Evolutionary conservation across 2,888 invertebrate genomes (phyloP).

Genomic region (Agrotis exclamationis): DNA sequence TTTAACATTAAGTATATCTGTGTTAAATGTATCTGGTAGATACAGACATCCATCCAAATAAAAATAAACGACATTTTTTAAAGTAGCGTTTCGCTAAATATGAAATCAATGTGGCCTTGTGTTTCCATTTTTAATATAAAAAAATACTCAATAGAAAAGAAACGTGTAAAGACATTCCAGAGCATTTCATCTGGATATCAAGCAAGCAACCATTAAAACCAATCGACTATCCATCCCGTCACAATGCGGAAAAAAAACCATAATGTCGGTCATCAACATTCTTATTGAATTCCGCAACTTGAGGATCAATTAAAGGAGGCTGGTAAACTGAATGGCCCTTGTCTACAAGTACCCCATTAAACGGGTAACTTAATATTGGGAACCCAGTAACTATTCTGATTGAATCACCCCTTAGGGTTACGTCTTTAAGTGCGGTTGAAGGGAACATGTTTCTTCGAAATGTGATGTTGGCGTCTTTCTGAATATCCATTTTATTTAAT

Average conservation of each 20-base stretch:
- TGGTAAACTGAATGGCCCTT: constrained; percentile 34
- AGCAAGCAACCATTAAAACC: neutral
- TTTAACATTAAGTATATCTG: too few relatives aligned
- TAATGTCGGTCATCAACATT: constrained; percentile 27
- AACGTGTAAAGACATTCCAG: neutral
- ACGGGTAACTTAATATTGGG: constrained; percentile 50
- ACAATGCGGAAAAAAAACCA: constrained; percentile 22
- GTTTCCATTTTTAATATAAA: neutral
- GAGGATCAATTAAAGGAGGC: constrained; percentile 41
- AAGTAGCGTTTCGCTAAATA: too few relatives aligned
- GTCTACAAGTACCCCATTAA: constrained; percentile 44
- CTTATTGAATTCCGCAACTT: constrained; percentile 37
- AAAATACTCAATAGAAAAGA: neutral
- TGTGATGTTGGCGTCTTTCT: too few relatives aligned
- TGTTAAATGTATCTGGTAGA: too few relatives aligned
- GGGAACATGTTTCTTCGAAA: neutral
- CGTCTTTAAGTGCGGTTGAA: constrained; percentile 28
- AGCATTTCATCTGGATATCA: neutral
- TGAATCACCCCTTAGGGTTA: constrained; percentile 31
- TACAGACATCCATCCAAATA: too few relatives aligned
- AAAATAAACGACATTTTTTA: too few relatives aligned
- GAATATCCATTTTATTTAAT: too few relatives aligned
- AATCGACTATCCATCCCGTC: neutral
- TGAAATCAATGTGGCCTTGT: neutral
- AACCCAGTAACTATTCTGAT: constrained; percentile 28